Percentiles rank a stretch among this genome's conserved stretches.
These are phyloP conservation scores for Galemys pyrenaicus DNA, from an alignment of 2,113 vertebrate species.

Conservation along the genomic window DNA sequence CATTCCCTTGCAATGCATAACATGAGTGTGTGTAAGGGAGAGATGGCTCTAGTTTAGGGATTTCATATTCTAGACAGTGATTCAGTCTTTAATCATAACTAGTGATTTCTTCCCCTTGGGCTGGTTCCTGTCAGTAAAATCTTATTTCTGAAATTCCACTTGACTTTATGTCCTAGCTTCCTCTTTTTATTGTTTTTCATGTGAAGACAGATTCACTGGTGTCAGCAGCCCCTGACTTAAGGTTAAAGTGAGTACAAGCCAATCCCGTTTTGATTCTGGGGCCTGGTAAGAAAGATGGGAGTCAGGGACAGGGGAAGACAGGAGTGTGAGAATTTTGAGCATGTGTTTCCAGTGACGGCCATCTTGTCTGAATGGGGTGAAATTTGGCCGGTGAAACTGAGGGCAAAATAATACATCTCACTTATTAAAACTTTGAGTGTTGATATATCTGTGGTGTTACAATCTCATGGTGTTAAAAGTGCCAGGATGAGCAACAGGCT, in stretches of 20 bases:
- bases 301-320: background rate
- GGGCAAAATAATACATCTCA: background rate
- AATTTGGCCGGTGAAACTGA: background rate
- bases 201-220: conserved; percentile 31
- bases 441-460: background rate
- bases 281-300: accelerated
- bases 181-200: conserved; percentile 32
- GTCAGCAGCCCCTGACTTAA: conserved; percentile 36
- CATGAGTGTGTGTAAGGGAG: background rate
- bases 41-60: background rate
- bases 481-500: background rate
- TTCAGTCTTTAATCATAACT: background rate
- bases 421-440: background rate
- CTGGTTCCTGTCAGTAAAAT: background rate
- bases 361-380: background rate
- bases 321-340: background rate
- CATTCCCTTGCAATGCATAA: background rate
- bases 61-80: background rate
- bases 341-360: background rate
- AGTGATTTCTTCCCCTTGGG: background rate
- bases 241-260: background rate
- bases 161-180: conserved; percentile 50
- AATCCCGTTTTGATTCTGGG: background rate
- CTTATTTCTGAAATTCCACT: conserved; percentile 46
- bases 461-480: background rate